Evolutionary conservation across 2,797 vertebrate species (phyloP), one percentile per base, ranked within the genome.

Genomic region (Artibeus lituratus): DNA sequence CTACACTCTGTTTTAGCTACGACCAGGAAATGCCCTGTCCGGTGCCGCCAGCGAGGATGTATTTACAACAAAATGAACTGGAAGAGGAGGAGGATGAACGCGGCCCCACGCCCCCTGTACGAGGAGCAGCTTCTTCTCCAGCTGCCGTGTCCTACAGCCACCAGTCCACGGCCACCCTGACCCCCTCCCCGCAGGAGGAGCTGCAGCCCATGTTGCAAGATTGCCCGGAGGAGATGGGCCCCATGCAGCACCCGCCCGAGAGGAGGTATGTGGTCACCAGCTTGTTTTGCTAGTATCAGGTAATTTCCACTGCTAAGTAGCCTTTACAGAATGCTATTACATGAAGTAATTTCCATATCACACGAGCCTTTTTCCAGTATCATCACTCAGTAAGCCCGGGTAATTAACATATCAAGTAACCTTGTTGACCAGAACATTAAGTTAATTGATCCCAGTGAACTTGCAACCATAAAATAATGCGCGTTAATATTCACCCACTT

Each of bases 71-170:
- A 95, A 99, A 99, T 95, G 99, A 99, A 91, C 98, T 99, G 83
- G 99, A 99, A 98, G 99, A 99, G 93, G 99, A 99, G 91, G 99
- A 99, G 96, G 99, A 99, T 97, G 99, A 99, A 97, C 98, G 99
- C 95, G 99, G 99, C 14, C 99, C 99, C 87, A 99, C 99, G 2
- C 99, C 99, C 18, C 99, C 99, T 7, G 98, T 99, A 35, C 98
- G 99, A 51, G 99, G 99, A 70, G 99, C 99, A 22, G 99, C 99
- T 55, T 99, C 99, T 14, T 99, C 99, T 87, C 99, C 99, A 21
- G 99, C 99, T 0, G 99, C 99, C 1, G 99, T 99, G 81, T 99
- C 99, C 85, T 99, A 99, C 70, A 99, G 99, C 96, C 99, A 99
- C 97, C 99, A 99, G 97, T 99, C 99, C 96, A 99, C 99, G 10